A percentile compares a stretch with the other conserved stretches of the same genome.
These are phyloP conservation scores for Enteromius paludinosus DNA, from an alignment of 2,797 vertebrate species.

Conservation along the genomic window DNA sequence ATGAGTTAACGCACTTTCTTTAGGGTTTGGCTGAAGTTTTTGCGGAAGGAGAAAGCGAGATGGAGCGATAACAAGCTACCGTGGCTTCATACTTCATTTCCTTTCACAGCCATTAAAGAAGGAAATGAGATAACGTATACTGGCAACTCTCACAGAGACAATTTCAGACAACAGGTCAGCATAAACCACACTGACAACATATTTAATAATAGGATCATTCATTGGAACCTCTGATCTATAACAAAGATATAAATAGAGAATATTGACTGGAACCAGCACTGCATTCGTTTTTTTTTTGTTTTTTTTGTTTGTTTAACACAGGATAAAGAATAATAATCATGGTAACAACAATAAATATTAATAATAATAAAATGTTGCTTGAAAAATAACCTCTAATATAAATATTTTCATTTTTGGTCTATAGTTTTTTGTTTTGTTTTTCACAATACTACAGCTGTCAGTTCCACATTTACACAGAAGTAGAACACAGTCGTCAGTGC, in stretches of 20 bases:
- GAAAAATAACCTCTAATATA: neutral
- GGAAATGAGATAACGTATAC: neutral
- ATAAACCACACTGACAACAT: neutral
- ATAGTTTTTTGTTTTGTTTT: neutral
- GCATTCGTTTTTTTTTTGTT: neutral
- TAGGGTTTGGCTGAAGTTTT: neutral
- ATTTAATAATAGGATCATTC: neutral
- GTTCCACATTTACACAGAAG: neutral
- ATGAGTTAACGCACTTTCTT: constrained; percentile 11
- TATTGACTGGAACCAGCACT: neutral
- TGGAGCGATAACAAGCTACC: neutral
- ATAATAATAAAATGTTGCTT: neutral
- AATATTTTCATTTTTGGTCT: neutral
- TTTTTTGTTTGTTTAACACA: neutral
- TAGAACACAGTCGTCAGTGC: neutral
- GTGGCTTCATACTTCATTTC: neutral
- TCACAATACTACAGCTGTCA: neutral
- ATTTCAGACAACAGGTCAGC: neutral
- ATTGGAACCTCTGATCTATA: neutral
- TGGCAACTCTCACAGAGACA: neutral
- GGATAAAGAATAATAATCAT: neutral
- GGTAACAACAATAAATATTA: neutral
- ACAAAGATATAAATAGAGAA: neutral
- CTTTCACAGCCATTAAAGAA: constrained; percentile 8
- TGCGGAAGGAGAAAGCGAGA: neutral